Evolutionary conservation across 37 sponge, comb jelly and placozoan species (phyloP), one percentile per base, ranked within the genome.

Genomic region (Agelas oroides): DNA sequence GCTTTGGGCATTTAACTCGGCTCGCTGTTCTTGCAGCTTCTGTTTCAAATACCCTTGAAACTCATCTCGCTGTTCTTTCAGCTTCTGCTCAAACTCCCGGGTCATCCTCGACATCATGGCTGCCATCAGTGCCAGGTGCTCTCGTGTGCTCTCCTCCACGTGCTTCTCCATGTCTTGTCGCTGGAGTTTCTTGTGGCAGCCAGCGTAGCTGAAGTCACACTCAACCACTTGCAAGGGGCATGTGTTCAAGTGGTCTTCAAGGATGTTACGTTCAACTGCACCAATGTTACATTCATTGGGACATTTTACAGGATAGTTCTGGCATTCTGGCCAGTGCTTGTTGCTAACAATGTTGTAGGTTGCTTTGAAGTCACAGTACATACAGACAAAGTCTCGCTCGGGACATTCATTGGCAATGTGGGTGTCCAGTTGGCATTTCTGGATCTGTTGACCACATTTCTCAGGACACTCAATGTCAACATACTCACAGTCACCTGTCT

Each of bases 401-500:
- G 31, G 53, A 30, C 81, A 80, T 40, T 1, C 14, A 0, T 75
- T 28, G 23, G 25, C n/a, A 23, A 18, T n/a, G 46, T 80, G 81
- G 25, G 5, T 11, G 11, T 66, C 8, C 6, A 66, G 16, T n/a
- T 39, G 21, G 15, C 33, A 2, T 39, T 70, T 40, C 30, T 16
- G 46, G 46, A 46, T 8, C 46, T 12, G 3, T 53, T 84, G 33
- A 18, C 32, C 54, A 37, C 84, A 84, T 17, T 73, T 34, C 27
- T 32, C 23, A 3, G 55, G 74, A 39, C 84, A 84, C 20, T 75
- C 66, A 8, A 84, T 75, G 36, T 34, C 28, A 6, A 65, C 75
- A 55, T 52, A 74, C 23, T 30, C 21, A 28, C 84, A 84, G 35
- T 61, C 62, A n/a, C 55, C 75, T 14, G 11, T 54, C 21, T 60